Evolutionary conservation across 2,797 vertebrate genomes (phyloP), one percentile per base, ranked within the genome.

Genomic region (Centroberyx gerrardi): DNA sequence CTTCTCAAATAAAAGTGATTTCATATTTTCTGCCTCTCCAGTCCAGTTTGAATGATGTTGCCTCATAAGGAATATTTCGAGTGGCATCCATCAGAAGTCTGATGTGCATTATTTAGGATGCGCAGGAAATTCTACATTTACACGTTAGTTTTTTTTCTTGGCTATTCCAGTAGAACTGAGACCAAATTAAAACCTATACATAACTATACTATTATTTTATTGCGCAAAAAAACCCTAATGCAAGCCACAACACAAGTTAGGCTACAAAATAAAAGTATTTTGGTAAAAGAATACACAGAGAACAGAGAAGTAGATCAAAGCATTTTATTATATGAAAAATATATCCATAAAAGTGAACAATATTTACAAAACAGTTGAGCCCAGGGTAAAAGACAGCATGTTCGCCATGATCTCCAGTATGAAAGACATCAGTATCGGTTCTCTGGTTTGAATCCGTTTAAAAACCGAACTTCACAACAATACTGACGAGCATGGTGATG

Each of bases 401-500:
- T 74, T 81, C 76, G 78, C 89, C 62, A 38, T 81, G 78, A 72
- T 83, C 91, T 74, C 81, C 89, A 89, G 93, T 91, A 94, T 90
- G 72, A 76, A 78, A 87, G 79, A 95, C 93, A 97, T 99, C 98
- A 95, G 97, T 96, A 89, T 86, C 96, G 94, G 94, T 96, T 96
- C 94, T 95, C 91, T 96, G 97, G 97, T 90, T 69, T 72, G 49
- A 87, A 84, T 89, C 92, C 97, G 92, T 97, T 99, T 97, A 95
- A 95, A 96, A 97, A 95, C 95, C 96, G 96, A 93, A 97, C 97
- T 93, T 99, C 98, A 99, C 96, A 95, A 95, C 87, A 93, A 96
- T 93, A 94, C 95, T 91, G 90, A 87, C 84, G 94, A 92, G 86
- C 87, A 90, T 85, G 87, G 93, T 83, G 84, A 92, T 84, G 90